Conservation (phyloP, 2,113 vertebrate genomes). For the Plecotus auritus region DNA sequence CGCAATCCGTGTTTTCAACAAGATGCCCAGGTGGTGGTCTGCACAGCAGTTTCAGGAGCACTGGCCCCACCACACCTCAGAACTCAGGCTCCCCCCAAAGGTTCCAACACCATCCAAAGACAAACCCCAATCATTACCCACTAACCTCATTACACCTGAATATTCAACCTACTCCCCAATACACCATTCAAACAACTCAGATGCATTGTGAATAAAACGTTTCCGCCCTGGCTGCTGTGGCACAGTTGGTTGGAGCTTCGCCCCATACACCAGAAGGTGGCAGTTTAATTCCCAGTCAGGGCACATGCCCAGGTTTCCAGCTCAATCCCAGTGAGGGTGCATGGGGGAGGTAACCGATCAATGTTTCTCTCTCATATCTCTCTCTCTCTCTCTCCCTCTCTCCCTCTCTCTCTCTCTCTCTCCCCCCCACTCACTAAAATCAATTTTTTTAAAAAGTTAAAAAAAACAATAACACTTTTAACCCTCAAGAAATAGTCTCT, state of each 20-base stretch:
- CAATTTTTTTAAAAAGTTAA: background rate
- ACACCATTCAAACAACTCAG: background rate
- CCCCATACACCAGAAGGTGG: background rate
- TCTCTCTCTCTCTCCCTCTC: no score
- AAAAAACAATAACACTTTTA: background rate
- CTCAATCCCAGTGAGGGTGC: background rate
- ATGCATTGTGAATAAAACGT: background rate
- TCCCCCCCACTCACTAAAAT: background rate
- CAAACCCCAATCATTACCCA: background rate
- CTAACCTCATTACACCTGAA: background rate
- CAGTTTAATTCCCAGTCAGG: no score
- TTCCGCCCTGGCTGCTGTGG: background rate
- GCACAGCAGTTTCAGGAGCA: background rate
- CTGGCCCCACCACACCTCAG: background rate
- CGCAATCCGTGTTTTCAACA: background rate
- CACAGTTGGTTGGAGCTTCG: background rate
- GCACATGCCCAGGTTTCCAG: no score
- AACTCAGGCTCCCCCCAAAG: background rate
- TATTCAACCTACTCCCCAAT: background rate
- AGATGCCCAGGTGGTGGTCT: background rate
- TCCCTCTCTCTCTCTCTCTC: no score
- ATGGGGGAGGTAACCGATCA: no score
- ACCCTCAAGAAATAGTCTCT: background rate
- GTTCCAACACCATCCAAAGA: background rate
- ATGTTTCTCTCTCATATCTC: background rate